Evolutionary conservation across 2,888 invertebrate genomes (phyloP).

Genomic region (Abscondita cerata): DNA sequence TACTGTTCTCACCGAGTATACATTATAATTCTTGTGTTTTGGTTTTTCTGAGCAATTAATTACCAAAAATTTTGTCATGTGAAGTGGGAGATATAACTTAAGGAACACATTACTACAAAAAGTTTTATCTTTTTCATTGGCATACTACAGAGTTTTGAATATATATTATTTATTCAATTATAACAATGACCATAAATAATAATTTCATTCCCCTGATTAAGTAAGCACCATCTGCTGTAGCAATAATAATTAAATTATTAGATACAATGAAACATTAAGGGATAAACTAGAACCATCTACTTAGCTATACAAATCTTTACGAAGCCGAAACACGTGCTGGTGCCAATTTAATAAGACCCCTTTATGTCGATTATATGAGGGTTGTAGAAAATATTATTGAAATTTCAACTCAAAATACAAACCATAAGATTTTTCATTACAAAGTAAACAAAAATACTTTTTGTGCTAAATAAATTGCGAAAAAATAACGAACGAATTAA

Average conservation of each 20-base stretch:
- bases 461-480: constrained; percentile 5
- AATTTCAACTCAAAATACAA: constrained; percentile 11
- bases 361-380: constrained; percentile 26
- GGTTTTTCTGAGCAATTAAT: too few species aligned
- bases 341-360: constrained; percentile 31
- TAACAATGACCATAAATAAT: background rate
- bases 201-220: constrained; percentile 14
- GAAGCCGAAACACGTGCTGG: constrained; percentile 29
- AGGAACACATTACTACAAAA: too few species aligned
- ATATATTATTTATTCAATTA: too few species aligned
- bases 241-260: constrained; percentile 32
- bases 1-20: too few species aligned
- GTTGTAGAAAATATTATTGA: constrained; percentile 26
- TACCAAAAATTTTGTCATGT: too few species aligned
- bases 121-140: too few species aligned
- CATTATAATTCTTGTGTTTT: too few species aligned
- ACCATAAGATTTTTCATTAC: constrained; percentile 1
- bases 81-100: too few species aligned
- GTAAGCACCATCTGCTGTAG: constrained; percentile 29
- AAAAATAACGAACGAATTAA: constrained; percentile 22
- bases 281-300: constrained; percentile 14
- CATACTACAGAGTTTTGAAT: too few species aligned
- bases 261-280: constrained; percentile 23
- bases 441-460: constrained; percentile 18
- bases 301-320: constrained; percentile 21